Percentiles rank a stretch among this genome's conserved stretches.
Evolutionary conservation across 2,888 invertebrate genomes (phyloP).

Genomic region (Ariolimax columbianus): DNA sequence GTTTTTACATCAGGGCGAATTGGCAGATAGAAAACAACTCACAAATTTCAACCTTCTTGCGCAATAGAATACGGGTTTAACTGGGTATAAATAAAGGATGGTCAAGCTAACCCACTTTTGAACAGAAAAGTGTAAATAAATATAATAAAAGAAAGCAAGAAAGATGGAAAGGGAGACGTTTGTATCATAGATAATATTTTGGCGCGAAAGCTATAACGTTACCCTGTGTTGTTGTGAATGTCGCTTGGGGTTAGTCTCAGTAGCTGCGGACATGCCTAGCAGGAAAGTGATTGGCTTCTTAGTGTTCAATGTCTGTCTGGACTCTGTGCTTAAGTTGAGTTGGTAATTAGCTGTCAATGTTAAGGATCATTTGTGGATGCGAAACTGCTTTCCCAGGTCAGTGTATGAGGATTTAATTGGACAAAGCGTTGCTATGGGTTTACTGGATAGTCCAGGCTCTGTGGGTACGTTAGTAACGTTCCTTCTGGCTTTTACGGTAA

Average conservation of each 20-base stretch:
- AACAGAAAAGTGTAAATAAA: background rate
- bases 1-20: background rate
- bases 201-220: background rate
- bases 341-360: background rate
- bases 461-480: slow-evolving; percentile 6
- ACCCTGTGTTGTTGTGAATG: background rate
- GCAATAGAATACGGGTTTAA: no score
- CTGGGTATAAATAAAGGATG: background rate
- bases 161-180: background rate
- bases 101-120: background rate
- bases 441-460: background rate
- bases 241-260: background rate
- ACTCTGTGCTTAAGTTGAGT: background rate
- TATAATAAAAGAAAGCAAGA: background rate
- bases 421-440: background rate
- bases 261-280: background rate
- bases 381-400: background rate
- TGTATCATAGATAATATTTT: background rate
- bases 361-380: no score
- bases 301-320: background rate
- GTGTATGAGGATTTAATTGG: background rate
- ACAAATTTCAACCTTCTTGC: no score
- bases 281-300: background rate
- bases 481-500: slow-evolving; percentile 18
- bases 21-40: background rate